phyloP scores from a whole-genome alignment of 2,797 vertebrate genomes.

The Paramormyrops hopkinsi region DNA sequence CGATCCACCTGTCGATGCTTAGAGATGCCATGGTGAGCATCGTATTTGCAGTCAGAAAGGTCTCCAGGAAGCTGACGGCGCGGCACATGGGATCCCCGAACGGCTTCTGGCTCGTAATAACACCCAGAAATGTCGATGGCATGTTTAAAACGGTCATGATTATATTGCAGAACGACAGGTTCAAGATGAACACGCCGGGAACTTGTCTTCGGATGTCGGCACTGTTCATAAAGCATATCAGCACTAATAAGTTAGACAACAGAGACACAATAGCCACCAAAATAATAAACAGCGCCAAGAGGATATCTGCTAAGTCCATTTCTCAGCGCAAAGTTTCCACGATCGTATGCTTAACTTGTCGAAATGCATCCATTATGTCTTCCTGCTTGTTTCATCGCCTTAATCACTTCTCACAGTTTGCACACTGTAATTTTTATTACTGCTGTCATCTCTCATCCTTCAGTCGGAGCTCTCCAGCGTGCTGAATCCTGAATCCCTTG shows the following conservation, averaged over 20 bases:
- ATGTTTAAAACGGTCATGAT: constrained; percentile 65
- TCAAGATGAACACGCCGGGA: constrained; percentile 66
- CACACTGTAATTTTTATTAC: background rate
- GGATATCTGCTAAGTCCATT: constrained; percentile 66
- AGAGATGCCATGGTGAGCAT: constrained; percentile 74
- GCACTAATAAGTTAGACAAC: constrained; percentile 63
- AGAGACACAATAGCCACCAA: constrained; percentile 60
- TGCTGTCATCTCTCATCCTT: constrained; percentile 12
- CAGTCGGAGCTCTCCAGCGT: constrained; percentile 59
- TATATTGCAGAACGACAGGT: constrained; percentile 69
- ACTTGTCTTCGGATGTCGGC: constrained; percentile 67
- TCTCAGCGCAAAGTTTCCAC: constrained; percentile 47
- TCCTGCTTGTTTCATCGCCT: constrained; percentile 29
- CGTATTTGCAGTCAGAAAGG: constrained; percentile 64
- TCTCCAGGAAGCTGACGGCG: constrained; percentile 62
- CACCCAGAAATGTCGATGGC: constrained; percentile 62
- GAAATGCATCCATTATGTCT: constrained; percentile 1
- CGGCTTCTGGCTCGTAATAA: constrained; percentile 53
- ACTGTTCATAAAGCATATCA: constrained; percentile 69
- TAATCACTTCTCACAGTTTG: constrained; percentile 25
- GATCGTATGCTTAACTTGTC: constrained; percentile 20
- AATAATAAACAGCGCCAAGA: constrained; percentile 62
- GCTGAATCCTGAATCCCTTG: constrained; percentile 44
- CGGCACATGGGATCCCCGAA: constrained; percentile 56
- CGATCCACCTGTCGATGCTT: constrained; percentile 71